Conservation (phyloP, 2,797 vertebrate species). For the Kryptopterus vitreolus region DNA sequence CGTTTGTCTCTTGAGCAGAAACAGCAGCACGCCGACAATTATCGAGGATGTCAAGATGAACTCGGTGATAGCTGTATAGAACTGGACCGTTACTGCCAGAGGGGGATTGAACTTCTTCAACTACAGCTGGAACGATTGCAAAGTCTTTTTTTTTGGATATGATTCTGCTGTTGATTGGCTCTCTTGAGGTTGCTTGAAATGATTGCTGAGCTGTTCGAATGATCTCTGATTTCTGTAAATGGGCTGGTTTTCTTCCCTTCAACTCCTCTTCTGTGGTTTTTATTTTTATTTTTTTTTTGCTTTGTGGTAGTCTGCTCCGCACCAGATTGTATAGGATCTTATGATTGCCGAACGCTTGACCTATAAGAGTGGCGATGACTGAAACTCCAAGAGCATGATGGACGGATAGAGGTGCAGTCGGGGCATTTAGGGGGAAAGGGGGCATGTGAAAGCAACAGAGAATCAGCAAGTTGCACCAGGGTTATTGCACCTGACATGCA, state of each 20-base stretch:
- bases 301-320: not conserved
- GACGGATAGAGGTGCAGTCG: not conserved
- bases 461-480: not conserved
- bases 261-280: not conserved
- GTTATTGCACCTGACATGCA: not conserved
- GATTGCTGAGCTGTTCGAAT: not conserved
- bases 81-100: not conserved
- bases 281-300: not conserved
- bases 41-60: slow-evolving; percentile 4
- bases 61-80: slow-evolving; percentile 16
- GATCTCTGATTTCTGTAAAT: not conserved
- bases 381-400: not conserved
- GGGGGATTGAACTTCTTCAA: not conserved
- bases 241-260: not conserved
- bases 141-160: not conserved
- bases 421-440: not conserved
- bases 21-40: not conserved
- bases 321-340: not conserved
- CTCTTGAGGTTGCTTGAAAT: slow-evolving; percentile 1
- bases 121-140: not conserved
- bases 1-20: not conserved
- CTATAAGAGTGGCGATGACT: not conserved
- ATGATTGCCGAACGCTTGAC: too few relatives aligned
- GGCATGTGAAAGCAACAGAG: not conserved
- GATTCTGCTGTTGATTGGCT: not conserved